A percentile compares a stretch with the other conserved stretches of the same genome.
Evolutionary conservation across 2,888 invertebrate species (phyloP).

Genomic region (Leptinotarsa juncta): DNA sequence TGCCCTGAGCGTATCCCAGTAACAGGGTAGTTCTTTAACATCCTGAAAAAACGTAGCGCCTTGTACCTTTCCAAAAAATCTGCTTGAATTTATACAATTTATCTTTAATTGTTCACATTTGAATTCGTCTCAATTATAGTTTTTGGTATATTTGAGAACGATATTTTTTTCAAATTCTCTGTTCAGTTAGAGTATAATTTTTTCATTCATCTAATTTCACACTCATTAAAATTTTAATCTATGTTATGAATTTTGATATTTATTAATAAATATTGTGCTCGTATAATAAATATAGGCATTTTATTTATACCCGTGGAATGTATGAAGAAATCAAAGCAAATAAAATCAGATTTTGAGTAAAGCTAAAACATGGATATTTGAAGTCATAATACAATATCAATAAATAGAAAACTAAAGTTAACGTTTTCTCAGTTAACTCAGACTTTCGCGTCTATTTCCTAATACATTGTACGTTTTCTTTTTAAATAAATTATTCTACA

Average conservation of each 20-base stretch:
- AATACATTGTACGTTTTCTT: too few relatives aligned
- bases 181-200: neutral
- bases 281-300: neutral
- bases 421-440: too few relatives aligned
- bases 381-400: too few relatives aligned
- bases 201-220: constrained; percentile 5
- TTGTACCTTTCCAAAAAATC: neutral
- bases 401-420: too few relatives aligned
- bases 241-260: constrained; percentile 37
- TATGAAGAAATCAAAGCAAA: neutral
- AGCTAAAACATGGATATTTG: too few relatives aligned
- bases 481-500: too few relatives aligned
- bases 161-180: neutral
- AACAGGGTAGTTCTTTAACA: neutral
- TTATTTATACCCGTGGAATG: neutral
- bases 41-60: neutral
- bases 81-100: neutral
- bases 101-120: neutral
- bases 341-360: too few relatives aligned
- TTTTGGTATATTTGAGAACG: neutral
- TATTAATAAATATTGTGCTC: constrained; percentile 44
- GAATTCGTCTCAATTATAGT: neutral
- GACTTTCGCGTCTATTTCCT: too few relatives aligned
- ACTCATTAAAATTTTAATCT: constrained; percentile 28
- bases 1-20: neutral